A percentile compares a stretch with the other conserved stretches of the same genome.
phyloP scores from a whole-genome alignment of 2,797 vertebrate genomes.

The Tragopan temminckii region DNA sequence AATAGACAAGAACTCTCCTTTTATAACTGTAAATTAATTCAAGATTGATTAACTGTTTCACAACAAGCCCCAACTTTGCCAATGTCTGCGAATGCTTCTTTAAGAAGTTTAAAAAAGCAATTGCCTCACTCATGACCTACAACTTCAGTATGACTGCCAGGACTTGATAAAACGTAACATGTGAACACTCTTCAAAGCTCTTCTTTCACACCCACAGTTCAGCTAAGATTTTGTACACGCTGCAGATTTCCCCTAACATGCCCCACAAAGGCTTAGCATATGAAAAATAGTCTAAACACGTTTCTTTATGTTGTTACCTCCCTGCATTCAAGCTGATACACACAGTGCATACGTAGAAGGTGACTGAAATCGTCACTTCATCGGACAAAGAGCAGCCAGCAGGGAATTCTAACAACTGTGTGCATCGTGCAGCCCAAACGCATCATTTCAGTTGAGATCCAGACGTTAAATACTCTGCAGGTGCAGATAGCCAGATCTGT shows the following conservation, averaged over 20 bases:
- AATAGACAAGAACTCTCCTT: fast-evolving
- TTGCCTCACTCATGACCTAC: background rate
- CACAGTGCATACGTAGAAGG: fast-evolving
- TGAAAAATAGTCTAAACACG: fast-evolving
- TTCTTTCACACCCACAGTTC: background rate
- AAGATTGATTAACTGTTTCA: background rate
- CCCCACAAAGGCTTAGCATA: background rate
- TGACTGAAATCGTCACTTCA: fast-evolving
- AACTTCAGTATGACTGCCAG: background rate
- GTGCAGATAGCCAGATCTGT: background rate
- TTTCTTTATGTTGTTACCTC: background rate
- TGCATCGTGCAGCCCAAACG: background rate
- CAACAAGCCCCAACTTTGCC: background rate
- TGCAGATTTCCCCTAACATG: background rate
- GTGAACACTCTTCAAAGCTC: fast-evolving
- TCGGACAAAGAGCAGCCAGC: background rate
- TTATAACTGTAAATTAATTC: background rate
- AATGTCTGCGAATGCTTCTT: background rate
- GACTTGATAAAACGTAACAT: background rate
- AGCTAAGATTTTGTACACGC: fast-evolving
- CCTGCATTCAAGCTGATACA: fast-evolving
- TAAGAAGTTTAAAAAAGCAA: background rate
- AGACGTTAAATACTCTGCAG: background rate
- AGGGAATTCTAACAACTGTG: fast-evolving
- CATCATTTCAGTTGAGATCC: background rate